A percentile compares a stretch with the other conserved stretches of the same genome.
Conservation (phyloP, 2,888 invertebrate species). For the Microplitis deprimator region DNA sequence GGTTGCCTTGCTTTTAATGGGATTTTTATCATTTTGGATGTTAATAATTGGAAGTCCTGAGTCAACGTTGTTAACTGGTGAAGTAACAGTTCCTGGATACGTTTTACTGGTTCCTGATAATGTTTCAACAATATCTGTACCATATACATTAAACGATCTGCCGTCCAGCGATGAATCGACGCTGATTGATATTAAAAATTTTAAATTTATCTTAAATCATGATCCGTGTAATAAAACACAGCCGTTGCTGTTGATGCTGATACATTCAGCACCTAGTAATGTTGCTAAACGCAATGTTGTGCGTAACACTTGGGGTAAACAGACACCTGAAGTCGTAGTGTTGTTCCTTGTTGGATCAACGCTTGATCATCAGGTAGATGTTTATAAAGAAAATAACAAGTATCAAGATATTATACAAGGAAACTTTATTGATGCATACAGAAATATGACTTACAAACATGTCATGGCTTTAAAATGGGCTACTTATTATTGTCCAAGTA, state of each 20-base stretch:
- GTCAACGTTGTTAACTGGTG: constrained; percentile 48
- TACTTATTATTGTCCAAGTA: constrained; percentile 71
- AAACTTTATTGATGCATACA: constrained; percentile 73
- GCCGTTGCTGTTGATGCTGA: constrained; percentile 70
- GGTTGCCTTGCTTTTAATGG: constrained; percentile 59
- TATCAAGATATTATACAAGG: constrained; percentile 74
- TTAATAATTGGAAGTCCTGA: constrained; percentile 55
- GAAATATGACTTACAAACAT: constrained; percentile 75
- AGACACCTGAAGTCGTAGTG: constrained; percentile 59
- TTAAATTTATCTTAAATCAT: constrained; percentile 77
- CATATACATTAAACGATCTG: constrained; percentile 60
- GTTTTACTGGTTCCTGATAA: constrained; percentile 57
- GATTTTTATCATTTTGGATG: constrained; percentile 64
- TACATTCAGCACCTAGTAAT: constrained; percentile 73
- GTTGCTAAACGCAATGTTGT: constrained; percentile 69
- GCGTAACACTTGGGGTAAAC: constrained; percentile 71
- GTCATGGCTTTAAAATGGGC: constrained; percentile 75
- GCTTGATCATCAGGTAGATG: constrained; percentile 60
- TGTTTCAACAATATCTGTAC: constrained; percentile 49
- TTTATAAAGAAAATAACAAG: constrained; percentile 66
- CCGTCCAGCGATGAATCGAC: constrained; percentile 64
- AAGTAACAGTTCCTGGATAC: constrained; percentile 54
- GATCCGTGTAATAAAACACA: constrained; percentile 73
- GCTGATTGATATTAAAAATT: constrained; percentile 73
- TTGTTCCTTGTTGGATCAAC: constrained; percentile 71